These are phyloP conservation scores for Mythimna ferrago DNA, from an alignment of 2,888 invertebrate species.

Conservation along the genomic window DNA sequence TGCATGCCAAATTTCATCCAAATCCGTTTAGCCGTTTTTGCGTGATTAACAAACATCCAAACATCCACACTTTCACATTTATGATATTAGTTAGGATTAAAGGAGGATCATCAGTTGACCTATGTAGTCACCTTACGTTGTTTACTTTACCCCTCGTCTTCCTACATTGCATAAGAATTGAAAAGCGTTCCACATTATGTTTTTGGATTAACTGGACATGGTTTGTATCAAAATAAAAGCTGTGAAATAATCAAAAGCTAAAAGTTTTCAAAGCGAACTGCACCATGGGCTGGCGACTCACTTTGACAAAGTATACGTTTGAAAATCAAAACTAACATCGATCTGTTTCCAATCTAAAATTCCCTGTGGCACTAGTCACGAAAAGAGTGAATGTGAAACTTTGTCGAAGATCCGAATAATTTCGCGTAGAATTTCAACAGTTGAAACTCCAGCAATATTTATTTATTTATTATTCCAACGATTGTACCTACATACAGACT, in stretches of 20 bases:
- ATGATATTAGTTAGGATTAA: no score
- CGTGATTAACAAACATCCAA: no score
- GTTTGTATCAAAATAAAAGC: not conserved
- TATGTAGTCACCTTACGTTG: no score
- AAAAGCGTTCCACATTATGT: not conserved
- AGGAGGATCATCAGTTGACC: no score
- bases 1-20: no score
- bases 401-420: conserved; percentile 12
- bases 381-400: conserved; percentile 13
- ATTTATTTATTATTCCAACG: no score
- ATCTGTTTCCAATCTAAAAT: conserved; percentile 42
- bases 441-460: no score
- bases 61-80: no score
- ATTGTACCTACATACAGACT: no score
- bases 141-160: no score
- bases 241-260: not conserved
- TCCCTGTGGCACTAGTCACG: conserved; percentile 28
- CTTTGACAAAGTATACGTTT: conserved; percentile 43
- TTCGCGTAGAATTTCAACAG: not conserved
- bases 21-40: no score
- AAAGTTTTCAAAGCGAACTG: conserved; percentile 14
- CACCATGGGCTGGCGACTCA: conserved; percentile 25
- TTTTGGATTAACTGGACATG: conserved; percentile 3
- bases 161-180: no score
- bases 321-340: conserved; percentile 46